These are phyloP conservation scores for Acrossocheilus wenchowensis DNA, from an alignment of 2,797 vertebrate species.

Conservation along the genomic window DNA sequence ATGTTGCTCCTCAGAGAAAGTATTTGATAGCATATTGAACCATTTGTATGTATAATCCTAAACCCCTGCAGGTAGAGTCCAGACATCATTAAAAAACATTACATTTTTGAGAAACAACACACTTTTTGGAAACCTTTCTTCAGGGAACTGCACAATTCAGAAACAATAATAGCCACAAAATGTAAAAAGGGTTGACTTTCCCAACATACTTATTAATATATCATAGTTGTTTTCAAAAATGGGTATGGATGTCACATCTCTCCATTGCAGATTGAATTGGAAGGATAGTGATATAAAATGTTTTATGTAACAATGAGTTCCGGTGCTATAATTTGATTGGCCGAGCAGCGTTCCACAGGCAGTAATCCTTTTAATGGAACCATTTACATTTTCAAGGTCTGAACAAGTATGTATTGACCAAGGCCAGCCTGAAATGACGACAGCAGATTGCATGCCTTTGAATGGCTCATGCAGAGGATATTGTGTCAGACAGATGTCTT, in stretches of 20 bases:
- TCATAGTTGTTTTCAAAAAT: neutral
- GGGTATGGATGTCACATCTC: neutral
- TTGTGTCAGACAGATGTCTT: slow-evolving; percentile 7
- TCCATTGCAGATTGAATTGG: neutral
- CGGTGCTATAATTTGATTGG: slow-evolving; percentile 1
- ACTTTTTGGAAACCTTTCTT: neutral
- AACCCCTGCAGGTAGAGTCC: neutral
- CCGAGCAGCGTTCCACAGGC: neutral
- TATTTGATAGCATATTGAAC: neutral
- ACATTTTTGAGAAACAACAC: neutral
- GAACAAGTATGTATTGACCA: neutral
- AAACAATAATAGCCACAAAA: neutral
- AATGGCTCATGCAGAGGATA: neutral
- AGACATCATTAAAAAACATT: slow-evolving; percentile 18
- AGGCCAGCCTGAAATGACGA: neutral
- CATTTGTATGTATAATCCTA: slow-evolving; percentile 7
- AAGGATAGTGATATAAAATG: slow-evolving; percentile 1
- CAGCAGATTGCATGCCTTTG: neutral
- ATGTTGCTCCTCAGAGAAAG: slow-evolving; percentile 1
- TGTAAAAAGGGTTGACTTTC: neutral
- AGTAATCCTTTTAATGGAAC: slow-evolving; percentile 19
- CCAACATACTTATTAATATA: neutral
- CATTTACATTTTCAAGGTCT: slow-evolving; percentile 20
- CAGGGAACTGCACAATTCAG: neutral
- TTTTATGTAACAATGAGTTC: neutral